These are phyloP conservation scores for Chiloscyllium plagiosum DNA, from an alignment of 2,113 vertebrate species.

Conservation along the genomic window DNA sequence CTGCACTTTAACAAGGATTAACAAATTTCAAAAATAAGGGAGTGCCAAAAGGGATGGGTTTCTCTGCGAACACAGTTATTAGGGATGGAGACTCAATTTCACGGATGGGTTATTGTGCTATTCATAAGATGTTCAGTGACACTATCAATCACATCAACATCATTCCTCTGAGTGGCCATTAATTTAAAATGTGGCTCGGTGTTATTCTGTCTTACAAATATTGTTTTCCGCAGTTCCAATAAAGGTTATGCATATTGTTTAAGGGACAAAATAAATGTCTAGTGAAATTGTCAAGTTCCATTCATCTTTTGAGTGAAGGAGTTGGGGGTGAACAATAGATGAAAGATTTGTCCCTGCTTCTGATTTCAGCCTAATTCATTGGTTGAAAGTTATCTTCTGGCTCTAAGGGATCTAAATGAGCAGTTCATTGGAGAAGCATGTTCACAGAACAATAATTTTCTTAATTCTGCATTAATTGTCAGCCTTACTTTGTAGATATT, in stretches of 20 bases:
- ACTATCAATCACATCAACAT: not conserved
- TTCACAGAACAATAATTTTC: not conserved
- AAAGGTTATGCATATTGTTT: not conserved
- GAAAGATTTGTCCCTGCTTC: not conserved
- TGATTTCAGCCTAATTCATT: not conserved
- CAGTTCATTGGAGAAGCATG: not conserved
- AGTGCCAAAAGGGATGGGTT: not conserved
- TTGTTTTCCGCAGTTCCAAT: not conserved
- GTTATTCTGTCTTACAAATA: not conserved
- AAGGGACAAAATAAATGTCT: not conserved
- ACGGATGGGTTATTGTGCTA: not conserved
- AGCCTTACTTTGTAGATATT: not conserved
- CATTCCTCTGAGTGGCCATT: not conserved
- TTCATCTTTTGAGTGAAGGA: not conserved
- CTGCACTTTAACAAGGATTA: not conserved
- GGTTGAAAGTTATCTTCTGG: not conserved
- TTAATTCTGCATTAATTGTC: not conserved
- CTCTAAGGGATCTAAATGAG: not conserved
- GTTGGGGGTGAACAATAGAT: not conserved
- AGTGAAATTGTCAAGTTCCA: not conserved
- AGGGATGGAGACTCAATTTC: conserved; percentile 2
- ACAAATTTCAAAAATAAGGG: not conserved
- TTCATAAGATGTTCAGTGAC: not conserved
- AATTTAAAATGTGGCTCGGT: not conserved
- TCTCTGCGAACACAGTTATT: not conserved